Conservation (phyloP, 2,113 vertebrate genomes). For the Dicentrarchus labrax region DNA sequence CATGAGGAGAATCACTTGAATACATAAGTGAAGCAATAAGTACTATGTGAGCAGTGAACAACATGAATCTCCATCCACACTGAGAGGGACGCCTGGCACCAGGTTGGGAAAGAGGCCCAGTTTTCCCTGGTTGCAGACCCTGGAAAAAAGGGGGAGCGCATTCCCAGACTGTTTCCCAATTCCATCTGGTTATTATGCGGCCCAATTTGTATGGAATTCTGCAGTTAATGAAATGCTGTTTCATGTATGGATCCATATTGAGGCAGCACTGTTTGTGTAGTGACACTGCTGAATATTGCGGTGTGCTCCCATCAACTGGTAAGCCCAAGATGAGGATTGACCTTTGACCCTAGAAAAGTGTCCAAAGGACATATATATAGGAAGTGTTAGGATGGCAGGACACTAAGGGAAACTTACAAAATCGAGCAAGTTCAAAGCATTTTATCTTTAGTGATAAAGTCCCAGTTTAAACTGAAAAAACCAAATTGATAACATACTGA, state of each 20-base stretch:
- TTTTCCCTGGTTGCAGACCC: conserved; percentile 56
- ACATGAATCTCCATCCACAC: conserved; percentile 38
- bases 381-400: background rate
- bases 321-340: conserved; percentile 20
- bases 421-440: conserved; percentile 22
- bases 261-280: conserved; percentile 41
- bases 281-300: conserved; percentile 28
- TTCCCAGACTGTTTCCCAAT: conserved; percentile 80
- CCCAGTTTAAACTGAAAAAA: conserved; percentile 12
- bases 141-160: conserved; percentile 65
- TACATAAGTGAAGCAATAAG: conserved; percentile 16
- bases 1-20: background rate
- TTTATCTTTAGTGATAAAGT: background rate
- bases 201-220: conserved; percentile 80
- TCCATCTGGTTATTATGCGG: conserved; percentile 76
- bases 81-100: conserved; percentile 60
- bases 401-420: background rate
- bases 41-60: conserved; percentile 20
- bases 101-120: conserved; percentile 67
- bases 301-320: conserved; percentile 1
- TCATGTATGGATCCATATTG: conserved; percentile 59
- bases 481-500: conserved; percentile 22
- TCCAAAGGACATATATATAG: background rate
- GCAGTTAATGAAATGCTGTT: conserved; percentile 73
- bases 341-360: conserved; percentile 31